Conservation (phyloP, 2,888 invertebrate genomes). For the Notodonta ziczac region DNA sequence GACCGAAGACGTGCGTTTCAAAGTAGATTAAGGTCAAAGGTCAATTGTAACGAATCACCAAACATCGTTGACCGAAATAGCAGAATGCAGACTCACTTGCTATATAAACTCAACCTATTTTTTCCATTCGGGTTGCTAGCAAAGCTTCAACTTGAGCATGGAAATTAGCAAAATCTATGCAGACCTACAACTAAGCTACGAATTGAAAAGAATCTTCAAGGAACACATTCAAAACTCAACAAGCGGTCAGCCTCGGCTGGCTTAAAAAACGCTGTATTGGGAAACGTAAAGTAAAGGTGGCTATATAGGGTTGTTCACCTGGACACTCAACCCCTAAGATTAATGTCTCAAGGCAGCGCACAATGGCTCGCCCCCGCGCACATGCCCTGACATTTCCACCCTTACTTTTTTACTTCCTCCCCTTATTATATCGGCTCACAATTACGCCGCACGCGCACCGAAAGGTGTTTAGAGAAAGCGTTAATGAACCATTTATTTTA, state of each 20-base stretch:
- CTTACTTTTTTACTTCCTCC: conserved; percentile 72
- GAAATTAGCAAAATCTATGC: no score
- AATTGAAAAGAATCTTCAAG: background rate
- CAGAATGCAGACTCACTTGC: no score
- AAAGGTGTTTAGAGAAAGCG: conserved; percentile 81
- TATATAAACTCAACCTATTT: no score
- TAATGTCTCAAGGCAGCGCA: conserved; percentile 71
- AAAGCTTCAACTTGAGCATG: no score
- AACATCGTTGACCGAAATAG: no score
- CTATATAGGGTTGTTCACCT: conserved; percentile 72
- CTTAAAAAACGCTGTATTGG: conserved; percentile 4
- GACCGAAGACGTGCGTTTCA: no score
- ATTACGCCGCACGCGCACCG: conserved; percentile 72
- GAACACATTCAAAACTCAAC: background rate
- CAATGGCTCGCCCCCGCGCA: conserved; percentile 73
- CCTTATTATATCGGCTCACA: conserved; percentile 65
- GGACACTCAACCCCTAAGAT: conserved; percentile 72
- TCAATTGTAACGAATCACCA: no score
- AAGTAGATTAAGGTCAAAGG: no score
- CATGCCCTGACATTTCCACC: conserved; percentile 75
- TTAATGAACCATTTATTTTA: conserved; percentile 58
- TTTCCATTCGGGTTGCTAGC: no score
- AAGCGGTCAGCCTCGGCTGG: background rate
- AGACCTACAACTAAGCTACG: no score
- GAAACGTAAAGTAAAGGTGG: conserved; percentile 40